A percentile compares a stretch with the other conserved stretches of the same genome.
Conservation (phyloP, 2,113 vertebrate species). For the Cyprinus carpio region DNA sequence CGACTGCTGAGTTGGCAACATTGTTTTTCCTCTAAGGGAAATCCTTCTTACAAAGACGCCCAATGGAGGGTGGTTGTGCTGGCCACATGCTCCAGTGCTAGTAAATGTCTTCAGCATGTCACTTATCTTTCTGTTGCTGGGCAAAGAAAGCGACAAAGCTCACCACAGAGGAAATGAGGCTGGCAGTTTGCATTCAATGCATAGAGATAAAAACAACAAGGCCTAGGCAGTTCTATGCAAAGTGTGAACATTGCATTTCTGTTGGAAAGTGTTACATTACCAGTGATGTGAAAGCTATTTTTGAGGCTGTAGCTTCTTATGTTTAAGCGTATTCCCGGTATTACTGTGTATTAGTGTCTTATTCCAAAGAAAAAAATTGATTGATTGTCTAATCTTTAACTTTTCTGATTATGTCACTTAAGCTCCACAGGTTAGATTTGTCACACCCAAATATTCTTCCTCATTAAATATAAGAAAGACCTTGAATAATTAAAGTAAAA, state of each 20-base stretch:
- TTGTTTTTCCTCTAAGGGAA: slow-evolving; percentile 1
- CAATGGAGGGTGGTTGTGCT: background rate
- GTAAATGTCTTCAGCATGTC: background rate
- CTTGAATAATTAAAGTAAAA: background rate
- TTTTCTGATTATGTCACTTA: background rate
- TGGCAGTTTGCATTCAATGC: background rate
- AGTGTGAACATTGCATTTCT: background rate
- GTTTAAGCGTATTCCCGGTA: background rate
- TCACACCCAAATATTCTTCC: background rate
- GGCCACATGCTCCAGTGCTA: background rate
- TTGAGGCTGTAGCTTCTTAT: background rate
- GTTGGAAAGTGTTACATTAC: background rate
- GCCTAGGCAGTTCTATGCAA: background rate
- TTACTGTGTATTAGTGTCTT: background rate
- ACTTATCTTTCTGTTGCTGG: slow-evolving; percentile 12
- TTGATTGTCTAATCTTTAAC: background rate
- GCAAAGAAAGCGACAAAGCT: slow-evolving; percentile 35
- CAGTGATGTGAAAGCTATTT: background rate
- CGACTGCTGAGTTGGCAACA: slow-evolving; percentile 32
- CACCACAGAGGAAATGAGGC: slow-evolving; percentile 22
- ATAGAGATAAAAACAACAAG: background rate
- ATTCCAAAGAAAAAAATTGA: background rate
- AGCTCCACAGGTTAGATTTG: background rate
- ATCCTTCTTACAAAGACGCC: background rate
- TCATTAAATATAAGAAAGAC: background rate